A percentile compares a stretch with the other conserved stretches of the same genome.
Conservation (phyloP, 2,888 invertebrate species). For the Chalcis sispes region DNA sequence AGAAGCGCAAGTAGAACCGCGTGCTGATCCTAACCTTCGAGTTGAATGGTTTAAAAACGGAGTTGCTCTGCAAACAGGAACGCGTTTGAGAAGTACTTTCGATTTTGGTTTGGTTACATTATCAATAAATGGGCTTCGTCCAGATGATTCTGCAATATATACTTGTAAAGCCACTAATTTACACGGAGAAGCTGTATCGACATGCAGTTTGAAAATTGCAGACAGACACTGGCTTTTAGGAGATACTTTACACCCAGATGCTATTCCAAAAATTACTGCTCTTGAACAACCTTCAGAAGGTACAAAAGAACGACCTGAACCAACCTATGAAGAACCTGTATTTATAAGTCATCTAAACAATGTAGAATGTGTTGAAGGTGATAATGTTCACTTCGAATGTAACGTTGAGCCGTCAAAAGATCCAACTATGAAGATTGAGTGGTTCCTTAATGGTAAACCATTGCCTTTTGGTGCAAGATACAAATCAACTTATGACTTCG, state of each 20-base stretch:
- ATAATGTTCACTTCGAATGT: conserved; percentile 93
- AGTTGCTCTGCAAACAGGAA: conserved; percentile 89
- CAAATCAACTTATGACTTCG: conserved; percentile 96
- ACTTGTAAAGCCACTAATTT: conserved; percentile 96
- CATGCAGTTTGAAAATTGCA: conserved; percentile 91
- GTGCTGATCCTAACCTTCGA: conserved; percentile 90
- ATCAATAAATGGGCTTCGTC: conserved; percentile 90
- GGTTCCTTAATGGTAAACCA: conserved; percentile 96
- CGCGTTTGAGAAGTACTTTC: conserved; percentile 93
- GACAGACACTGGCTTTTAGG: conserved; percentile 92
- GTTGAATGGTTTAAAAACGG: conserved; percentile 97
- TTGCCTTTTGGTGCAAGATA: conserved; percentile 92
- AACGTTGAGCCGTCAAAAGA: conserved; percentile 94
- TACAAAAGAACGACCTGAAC: conserved; percentile 84
- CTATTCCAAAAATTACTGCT: conserved; percentile 89
- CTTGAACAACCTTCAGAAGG: conserved; percentile 87
- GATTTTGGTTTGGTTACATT: conserved; percentile 97
- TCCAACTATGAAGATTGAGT: conserved; percentile 93
- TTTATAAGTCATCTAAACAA: conserved; percentile 95
- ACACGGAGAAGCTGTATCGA: conserved; percentile 95
- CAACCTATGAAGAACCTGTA: conserved; percentile 89
- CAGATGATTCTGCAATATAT: conserved; percentile 96
- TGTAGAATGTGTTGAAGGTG: conserved; percentile 91
- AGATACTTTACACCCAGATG: conserved; percentile 92
- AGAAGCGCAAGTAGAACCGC: conserved; percentile 94